Percentiles rank a stretch among this genome's conserved stretches.
These are phyloP conservation scores for Zele albiditarsus DNA, from an alignment of 2,888 invertebrate species.

Conservation along the genomic window DNA sequence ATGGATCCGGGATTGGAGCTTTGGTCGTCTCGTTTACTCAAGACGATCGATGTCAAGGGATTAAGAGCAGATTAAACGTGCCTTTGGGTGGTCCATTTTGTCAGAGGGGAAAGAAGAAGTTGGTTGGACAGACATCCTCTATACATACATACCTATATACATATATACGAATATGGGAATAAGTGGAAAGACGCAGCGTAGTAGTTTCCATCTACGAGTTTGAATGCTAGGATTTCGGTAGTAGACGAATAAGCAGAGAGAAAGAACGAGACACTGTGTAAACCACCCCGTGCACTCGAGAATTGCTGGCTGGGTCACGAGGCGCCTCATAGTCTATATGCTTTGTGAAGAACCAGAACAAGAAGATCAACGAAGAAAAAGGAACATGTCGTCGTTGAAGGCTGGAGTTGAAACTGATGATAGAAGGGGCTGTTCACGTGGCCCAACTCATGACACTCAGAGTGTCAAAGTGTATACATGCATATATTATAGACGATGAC, in stretches of 20 bases:
- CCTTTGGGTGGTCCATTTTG: constrained; percentile 32
- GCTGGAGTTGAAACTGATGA: not conserved
- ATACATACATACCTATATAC: not conserved
- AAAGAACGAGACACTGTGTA: constrained; percentile 16
- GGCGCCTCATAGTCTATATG: not conserved
- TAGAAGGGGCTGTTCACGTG: not conserved
- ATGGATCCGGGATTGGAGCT: constrained; percentile 35
- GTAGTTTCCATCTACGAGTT: constrained; percentile 17
- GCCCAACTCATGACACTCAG: not conserved
- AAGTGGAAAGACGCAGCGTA: not conserved
- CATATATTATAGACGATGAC: not conserved
- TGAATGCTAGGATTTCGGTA: constrained; percentile 11
- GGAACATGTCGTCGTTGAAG: not conserved
- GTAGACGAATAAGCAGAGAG: not conserved
- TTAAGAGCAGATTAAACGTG: constrained; percentile 40
- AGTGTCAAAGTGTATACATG: not conserved
- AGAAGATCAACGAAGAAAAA: constrained; percentile 5
- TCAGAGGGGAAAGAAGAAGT: not conserved
- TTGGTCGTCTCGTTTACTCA: constrained; percentile 30
- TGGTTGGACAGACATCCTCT: not conserved
- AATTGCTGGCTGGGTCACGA: constrained; percentile 25
- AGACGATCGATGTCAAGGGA: constrained; percentile 42
- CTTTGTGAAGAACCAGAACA: constrained; percentile 7
- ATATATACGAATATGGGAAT: not conserved
- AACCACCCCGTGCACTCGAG: constrained; percentile 19